Evolutionary conservation across 2,888 invertebrate genomes (phyloP).

Genomic region (Morinoia aosen): DNA sequence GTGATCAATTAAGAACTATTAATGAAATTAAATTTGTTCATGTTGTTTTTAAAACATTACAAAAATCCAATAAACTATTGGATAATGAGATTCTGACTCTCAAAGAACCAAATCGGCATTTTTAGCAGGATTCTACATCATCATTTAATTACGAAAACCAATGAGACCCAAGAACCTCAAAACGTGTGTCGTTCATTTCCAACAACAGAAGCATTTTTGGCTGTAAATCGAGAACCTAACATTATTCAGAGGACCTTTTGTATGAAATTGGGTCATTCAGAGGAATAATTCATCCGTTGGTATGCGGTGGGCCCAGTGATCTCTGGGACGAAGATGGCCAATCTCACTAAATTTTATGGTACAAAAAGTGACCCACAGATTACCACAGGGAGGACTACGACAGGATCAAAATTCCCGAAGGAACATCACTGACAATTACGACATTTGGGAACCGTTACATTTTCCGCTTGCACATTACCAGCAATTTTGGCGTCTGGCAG

Average conservation of each 20-base stretch:
- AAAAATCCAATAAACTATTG: too few relatives aligned
- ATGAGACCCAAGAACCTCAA: too few relatives aligned
- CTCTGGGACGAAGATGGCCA: neutral
- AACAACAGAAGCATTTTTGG: neutral
- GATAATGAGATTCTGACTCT: too few relatives aligned
- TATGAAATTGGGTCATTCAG: neutral
- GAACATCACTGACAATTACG: neutral
- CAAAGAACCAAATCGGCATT: too few relatives aligned
- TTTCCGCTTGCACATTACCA: neutral
- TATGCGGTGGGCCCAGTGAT: neutral
- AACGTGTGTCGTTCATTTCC: neutral
- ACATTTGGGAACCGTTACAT: neutral
- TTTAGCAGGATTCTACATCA: too few relatives aligned
- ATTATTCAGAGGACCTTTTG: neutral
- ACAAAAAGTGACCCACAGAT: neutral
- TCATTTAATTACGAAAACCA: too few relatives aligned
- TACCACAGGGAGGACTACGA: neutral
- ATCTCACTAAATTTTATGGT: neutral
- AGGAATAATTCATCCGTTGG: neutral
- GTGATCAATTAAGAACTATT: too few relatives aligned
- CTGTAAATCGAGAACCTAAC: neutral
- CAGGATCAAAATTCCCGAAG: neutral
- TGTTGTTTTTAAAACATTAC: too few relatives aligned
- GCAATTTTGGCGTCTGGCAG: neutral
- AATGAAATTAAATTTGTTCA: too few relatives aligned